Evolutionary conservation across 2,797 vertebrate species (phyloP).

Genomic region (Cirrhinus molitorella): DNA sequence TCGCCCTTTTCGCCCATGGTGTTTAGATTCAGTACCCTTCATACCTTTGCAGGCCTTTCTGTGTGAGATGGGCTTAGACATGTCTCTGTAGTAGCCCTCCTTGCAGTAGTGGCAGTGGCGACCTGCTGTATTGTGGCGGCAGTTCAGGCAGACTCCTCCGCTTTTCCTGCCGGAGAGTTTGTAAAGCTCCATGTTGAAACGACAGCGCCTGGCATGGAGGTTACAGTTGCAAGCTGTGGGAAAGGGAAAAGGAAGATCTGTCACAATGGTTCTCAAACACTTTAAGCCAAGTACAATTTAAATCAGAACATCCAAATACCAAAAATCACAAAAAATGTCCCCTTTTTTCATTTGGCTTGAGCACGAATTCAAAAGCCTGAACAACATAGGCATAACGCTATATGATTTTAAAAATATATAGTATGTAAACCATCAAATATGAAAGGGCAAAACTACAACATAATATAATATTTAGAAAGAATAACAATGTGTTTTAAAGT

Average conservation of each 20-base stretch:
- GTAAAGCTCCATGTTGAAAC: slow-evolving; percentile 98
- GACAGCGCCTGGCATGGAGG: slow-evolving; percentile 92
- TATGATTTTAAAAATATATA: not conserved
- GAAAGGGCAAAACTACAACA: not conserved
- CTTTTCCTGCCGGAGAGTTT: slow-evolving; percentile 95
- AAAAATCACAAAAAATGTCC: not conserved
- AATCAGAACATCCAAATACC: not conserved
- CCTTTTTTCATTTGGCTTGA: not conserved
- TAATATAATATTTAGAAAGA: not conserved
- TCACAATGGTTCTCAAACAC: not conserved
- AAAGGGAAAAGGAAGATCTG: not conserved
- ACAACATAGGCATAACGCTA: not conserved
- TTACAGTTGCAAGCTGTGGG: slow-evolving; percentile 93
- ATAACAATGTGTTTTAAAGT: too few species aligned
- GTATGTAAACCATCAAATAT: not conserved
- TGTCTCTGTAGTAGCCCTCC: slow-evolving; percentile 95
- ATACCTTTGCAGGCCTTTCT: slow-evolving; percentile 96
- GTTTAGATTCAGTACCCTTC: slow-evolving; percentile 14
- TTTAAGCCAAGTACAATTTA: not conserved
- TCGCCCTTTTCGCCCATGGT: not conserved
- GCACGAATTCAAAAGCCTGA: too few species aligned
- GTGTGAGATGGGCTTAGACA: slow-evolving; percentile 93
- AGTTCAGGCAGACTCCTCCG: slow-evolving; percentile 95
- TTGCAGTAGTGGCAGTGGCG: slow-evolving; percentile 98
- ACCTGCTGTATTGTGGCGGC: slow-evolving; percentile 94